These are phyloP conservation scores for Turnix velox DNA, from an alignment of 2,113 vertebrate species.

Conservation along the genomic window DNA sequence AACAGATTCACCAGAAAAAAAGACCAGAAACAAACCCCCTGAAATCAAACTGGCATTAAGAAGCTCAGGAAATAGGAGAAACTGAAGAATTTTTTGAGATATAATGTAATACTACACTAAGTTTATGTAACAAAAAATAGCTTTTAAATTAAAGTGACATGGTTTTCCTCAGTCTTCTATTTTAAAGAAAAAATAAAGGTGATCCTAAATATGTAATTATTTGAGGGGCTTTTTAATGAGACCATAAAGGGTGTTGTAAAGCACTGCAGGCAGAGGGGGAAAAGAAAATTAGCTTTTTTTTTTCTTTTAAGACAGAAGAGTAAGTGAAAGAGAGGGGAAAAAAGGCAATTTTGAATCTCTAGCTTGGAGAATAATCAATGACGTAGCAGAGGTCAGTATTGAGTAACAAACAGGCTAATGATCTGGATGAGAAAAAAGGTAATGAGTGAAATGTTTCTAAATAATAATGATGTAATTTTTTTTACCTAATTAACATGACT, in stretches of 20 bases:
- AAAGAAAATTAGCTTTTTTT: no score
- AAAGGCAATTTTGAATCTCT: not conserved
- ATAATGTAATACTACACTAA: not conserved
- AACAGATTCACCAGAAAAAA: not conserved
- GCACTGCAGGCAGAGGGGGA: not conserved
- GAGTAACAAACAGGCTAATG: not conserved
- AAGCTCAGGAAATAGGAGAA: not conserved
- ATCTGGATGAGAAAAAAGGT: not conserved
- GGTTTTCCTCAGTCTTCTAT: not conserved
- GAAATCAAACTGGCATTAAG: not conserved
- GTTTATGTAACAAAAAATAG: not conserved
- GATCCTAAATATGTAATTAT: not conserved
- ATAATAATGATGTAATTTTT: not conserved
- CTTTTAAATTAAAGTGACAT: not conserved
- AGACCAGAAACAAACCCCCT: not conserved
- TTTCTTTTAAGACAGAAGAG: not conserved
- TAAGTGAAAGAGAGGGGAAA: not conserved
- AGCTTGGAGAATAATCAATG: not conserved
- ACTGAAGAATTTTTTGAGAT: not conserved
- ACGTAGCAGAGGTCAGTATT: not conserved
- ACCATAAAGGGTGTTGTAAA: not conserved
- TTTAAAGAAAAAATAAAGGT: not conserved
- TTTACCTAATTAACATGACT: constrained; percentile 1
- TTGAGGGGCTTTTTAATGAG: not conserved
- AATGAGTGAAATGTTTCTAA: not conserved